Percentiles rank a stretch among this genome's conserved stretches.
phyloP scores from a whole-genome alignment of 2,797 vertebrate species.

The Lacerta agilis region DNA sequence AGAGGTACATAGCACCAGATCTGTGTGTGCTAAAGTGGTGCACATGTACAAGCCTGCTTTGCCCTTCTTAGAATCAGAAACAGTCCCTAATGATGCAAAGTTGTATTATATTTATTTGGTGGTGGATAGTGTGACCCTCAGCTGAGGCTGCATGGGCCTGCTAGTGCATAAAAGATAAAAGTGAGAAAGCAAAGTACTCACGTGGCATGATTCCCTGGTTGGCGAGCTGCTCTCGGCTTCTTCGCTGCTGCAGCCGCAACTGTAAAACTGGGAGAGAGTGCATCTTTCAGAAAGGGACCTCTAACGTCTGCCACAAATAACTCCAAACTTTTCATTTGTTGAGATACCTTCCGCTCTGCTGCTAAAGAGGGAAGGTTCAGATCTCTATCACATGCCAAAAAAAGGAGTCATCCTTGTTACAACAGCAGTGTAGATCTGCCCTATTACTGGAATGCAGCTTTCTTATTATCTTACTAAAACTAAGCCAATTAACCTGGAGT shows the following conservation, averaged over 20 bases:
- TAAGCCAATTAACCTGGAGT: constrained; percentile 25
- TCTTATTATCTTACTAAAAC: constrained; percentile 23
- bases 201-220: constrained; percentile 96
- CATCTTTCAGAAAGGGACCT: constrained; percentile 50
- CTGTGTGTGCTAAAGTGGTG: background rate
- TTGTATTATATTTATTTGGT: background rate
- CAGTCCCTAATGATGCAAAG: background rate
- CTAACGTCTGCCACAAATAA: background rate
- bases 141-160: background rate
- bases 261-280: constrained; percentile 89
- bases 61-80: background rate
- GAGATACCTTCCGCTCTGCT: background rate
- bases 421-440: background rate
- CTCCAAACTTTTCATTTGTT: background rate
- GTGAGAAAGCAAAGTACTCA: constrained; percentile 80
- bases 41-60: background rate
- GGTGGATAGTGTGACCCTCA: background rate
- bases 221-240: constrained; percentile 94
- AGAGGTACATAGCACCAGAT: background rate
- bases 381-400: background rate
- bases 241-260: constrained; percentile 97
- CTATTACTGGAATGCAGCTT: constrained; percentile 8
- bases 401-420: background rate
- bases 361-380: constrained; percentile 13
- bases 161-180: background rate